These are phyloP conservation scores for Leucania comma DNA, from an alignment of 2,888 invertebrate species.

Conservation along the genomic window DNA sequence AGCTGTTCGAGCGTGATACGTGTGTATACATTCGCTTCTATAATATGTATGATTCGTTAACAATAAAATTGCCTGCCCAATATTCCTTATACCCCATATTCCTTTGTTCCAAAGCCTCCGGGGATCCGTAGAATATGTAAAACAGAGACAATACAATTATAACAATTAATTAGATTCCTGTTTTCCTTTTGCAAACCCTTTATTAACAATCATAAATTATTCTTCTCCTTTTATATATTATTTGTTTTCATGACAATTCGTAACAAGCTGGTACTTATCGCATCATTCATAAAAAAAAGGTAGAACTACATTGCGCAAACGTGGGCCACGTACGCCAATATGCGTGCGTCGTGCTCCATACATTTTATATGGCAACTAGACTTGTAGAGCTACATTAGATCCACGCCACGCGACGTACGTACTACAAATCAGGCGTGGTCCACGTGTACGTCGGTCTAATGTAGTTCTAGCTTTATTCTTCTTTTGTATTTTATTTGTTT, in stretches of 20 bases:
- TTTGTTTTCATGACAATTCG: not conserved
- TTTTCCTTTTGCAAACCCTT: conserved; percentile 1
- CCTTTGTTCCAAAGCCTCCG: not conserved
- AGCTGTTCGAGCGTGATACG: no score
- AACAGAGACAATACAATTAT: conserved; percentile 15
- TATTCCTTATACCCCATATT: not conserved
- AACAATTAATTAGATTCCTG: not conserved
- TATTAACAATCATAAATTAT: not conserved
- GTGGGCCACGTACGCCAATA: no score
- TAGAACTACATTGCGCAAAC: no score
- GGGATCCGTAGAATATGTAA: not conserved
- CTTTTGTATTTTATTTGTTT: not conserved
- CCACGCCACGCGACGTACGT: no score
- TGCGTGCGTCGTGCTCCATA: no score
- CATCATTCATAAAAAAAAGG: no score
- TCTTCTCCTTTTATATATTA: not conserved
- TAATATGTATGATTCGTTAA: not conserved
- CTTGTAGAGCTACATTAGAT: no score
- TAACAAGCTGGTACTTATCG: not conserved
- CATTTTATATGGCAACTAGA: no score
- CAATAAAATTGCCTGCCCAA: conserved; percentile 11
- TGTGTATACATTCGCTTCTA: no score
- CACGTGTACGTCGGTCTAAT: no score
- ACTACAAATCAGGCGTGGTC: no score
- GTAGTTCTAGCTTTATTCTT: no score